Base-by-base conservation (phyloP, 2,797 vertebrate genomes). In the Scomberomorus guttatus region DNA sequence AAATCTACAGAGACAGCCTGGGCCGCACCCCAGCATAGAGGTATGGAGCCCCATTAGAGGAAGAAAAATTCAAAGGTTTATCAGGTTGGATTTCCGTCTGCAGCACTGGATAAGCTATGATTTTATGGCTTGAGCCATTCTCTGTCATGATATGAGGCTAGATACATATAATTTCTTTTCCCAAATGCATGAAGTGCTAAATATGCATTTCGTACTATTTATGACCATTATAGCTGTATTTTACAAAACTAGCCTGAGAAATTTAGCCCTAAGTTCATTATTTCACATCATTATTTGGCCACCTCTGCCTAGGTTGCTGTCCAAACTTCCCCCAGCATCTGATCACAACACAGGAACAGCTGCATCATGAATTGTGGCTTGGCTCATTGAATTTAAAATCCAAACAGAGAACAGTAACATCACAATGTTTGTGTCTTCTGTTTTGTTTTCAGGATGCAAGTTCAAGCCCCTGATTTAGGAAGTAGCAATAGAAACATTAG, bases 351-450 rank as follows among this genome's bases (percentile, higher is more conserved):
- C 8, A 60, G 46, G 34, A 15, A 22, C 22, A 32, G 4, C 13
- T 14, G 13, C 18, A 42, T 59, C 5, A 51, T 24, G 25, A 44
- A 32, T 1, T 15, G 24, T 32, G 55, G 8, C 14, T 34, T 34
- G 27, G n/a, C 22, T 72, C 12, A 52, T 48, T 12, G 8, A 48
- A 55, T 27, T 70, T 20, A 54, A 72, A 62, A 62, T 54, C 22
- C 3, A 51, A 22, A 55, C 25, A 44, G 50, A 32, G 37, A 18
- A 15, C 15, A 56, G 24, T 46, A 11, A 39, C 37, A 39, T 39
- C 39, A 13, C 13, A 0, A 3, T 56, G 29, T 59, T 52, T 15
- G n/a, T 54, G 8, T 15, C 18, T 4, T 32, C 34, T 64, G 12
- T 25, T 25, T 69, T 27, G n/a, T 48, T 55, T 57, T 70, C 18